phyloP scores from a whole-genome alignment of 35 echinoderm and acorn worm species.

The Anneissia japonica region DNA sequence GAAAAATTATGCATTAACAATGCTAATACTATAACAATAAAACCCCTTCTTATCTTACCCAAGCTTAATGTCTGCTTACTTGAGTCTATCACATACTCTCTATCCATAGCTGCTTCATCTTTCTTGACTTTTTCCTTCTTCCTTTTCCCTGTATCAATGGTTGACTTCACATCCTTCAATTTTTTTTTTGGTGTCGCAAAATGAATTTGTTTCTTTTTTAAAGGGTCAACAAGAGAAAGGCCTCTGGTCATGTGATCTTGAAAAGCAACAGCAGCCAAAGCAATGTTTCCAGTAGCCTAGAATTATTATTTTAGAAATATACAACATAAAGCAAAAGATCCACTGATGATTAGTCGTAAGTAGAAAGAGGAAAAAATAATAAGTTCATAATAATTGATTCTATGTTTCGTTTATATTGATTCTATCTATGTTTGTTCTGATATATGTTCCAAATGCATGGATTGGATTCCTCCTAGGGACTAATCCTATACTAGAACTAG shows the following conservation, averaged over 20 bases:
- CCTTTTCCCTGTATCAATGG: conserved; percentile 64
- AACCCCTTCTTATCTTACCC: conserved; percentile 12
- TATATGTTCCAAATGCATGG: too few relatives aligned
- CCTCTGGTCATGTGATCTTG: conserved; percentile 76
- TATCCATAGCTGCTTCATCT: not conserved
- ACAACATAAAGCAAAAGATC: too few relatives aligned
- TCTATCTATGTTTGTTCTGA: too few relatives aligned
- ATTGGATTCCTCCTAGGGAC: too few relatives aligned
- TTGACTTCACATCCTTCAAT: conserved; percentile 50
- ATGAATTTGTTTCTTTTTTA: conserved; percentile 38
- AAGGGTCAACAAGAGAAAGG: conserved; percentile 61
- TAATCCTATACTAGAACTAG: too few relatives aligned
- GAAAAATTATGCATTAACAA: too few relatives aligned
- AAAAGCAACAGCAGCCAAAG: conserved; percentile 77
- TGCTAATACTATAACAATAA: not conserved
- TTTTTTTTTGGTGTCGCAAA: conserved; percentile 29
- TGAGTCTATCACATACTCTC: conserved; percentile 79
- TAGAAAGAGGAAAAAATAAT: too few relatives aligned
- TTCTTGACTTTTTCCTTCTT: conserved; percentile 26
- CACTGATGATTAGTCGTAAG: too few relatives aligned
- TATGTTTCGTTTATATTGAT: too few relatives aligned
- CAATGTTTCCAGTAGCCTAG: conserved; percentile 10
- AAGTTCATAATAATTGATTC: too few relatives aligned
- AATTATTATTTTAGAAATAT: too few relatives aligned
- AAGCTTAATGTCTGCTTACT: conserved; percentile 55